A percentile compares a stretch with the other conserved stretches of the same genome.
These are phyloP conservation scores for Oryzias javanicus DNA, from an alignment of 2,113 vertebrate species.

Conservation along the genomic window DNA sequence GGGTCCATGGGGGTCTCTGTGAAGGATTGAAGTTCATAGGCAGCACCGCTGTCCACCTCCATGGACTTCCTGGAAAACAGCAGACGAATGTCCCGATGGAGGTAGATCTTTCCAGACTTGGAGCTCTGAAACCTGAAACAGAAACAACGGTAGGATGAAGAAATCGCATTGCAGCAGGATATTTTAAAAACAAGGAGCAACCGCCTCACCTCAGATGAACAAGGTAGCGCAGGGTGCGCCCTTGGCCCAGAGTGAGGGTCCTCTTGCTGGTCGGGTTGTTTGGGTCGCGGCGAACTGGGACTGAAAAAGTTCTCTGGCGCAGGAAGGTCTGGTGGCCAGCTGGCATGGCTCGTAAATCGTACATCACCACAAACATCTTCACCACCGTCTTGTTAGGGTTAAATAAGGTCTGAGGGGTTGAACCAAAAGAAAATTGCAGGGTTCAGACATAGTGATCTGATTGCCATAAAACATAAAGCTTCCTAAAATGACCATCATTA, in stretches of 20 bases:
- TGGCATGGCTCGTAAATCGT: slow-evolving; percentile 95
- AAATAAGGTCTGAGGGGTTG: slow-evolving; percentile 92
- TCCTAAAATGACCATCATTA: not conserved
- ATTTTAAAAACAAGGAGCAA: not conserved
- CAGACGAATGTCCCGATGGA: slow-evolving; percentile 97
- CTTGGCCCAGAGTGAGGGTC: slow-evolving; percentile 78
- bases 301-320: slow-evolving; percentile 97
- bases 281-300: slow-evolving; percentile 90
- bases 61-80: slow-evolving; percentile 99
- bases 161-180: not conserved
- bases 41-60: slow-evolving; percentile 99
- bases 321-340: slow-evolving; percentile 99
- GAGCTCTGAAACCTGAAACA: slow-evolving; percentile 96
- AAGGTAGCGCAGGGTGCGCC: slow-evolving; percentile 97
- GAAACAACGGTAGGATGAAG: not conserved
- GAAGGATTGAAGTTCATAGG: slow-evolving; percentile 98
- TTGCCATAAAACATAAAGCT: not conserved
- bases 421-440: slow-evolving; percentile 4
- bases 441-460: slow-evolving; percentile 7
- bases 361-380: slow-evolving; percentile 99
- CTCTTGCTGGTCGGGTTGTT: slow-evolving; percentile 85
- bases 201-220: slow-evolving; percentile 91
- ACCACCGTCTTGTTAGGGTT: slow-evolving; percentile 99
- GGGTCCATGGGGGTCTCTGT: slow-evolving; percentile 95
- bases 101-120: slow-evolving; percentile 99